These are phyloP conservation scores for Catharus ustulatus DNA, from an alignment of 2,797 vertebrate genomes.

Conservation along the genomic window DNA sequence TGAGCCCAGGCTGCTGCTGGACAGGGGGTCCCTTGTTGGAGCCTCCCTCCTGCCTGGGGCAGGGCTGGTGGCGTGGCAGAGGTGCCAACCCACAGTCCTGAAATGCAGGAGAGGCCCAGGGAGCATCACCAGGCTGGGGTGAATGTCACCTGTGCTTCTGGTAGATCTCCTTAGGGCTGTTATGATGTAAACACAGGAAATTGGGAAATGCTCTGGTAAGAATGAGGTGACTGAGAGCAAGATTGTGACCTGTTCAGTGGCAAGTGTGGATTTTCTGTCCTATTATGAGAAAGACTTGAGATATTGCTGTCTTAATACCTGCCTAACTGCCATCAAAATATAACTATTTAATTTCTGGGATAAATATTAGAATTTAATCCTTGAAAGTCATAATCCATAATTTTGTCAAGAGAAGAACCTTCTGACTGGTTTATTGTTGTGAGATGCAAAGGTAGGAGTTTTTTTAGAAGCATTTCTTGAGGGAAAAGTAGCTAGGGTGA, in stretches of 20 bases:
- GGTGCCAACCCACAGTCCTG: background rate
- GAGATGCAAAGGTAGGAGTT: background rate
- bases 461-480: background rate
- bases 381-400: background rate
- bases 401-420: background rate
- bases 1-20: background rate
- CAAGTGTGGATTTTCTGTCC: background rate
- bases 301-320: background rate
- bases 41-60: background rate
- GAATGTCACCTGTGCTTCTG: background rate
- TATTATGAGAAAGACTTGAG: background rate
- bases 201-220: background rate
- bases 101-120: background rate
- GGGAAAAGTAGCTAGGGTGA: background rate
- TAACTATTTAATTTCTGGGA: background rate
- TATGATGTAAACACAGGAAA: background rate
- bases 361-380: background rate
- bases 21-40: accelerated
- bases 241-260: background rate
- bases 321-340: background rate
- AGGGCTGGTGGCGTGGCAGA: background rate
- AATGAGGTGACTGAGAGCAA: background rate
- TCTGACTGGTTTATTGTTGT: background rate
- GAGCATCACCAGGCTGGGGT: background rate
- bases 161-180: background rate